Evolutionary conservation across 2,888 invertebrate genomes (phyloP).

Genomic region (Aphrophora alni): DNA sequence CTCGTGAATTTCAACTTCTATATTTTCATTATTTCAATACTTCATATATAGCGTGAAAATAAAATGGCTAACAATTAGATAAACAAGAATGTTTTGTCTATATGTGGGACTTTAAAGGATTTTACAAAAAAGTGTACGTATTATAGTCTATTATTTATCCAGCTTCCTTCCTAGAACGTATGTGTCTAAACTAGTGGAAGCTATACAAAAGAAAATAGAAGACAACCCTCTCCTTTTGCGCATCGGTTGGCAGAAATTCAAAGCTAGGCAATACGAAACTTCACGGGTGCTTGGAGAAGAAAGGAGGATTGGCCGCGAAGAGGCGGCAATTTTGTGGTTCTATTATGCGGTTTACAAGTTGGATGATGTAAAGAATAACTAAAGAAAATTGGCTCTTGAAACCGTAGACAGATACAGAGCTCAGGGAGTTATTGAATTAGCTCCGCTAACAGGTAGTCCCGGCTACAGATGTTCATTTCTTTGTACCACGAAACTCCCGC

Average conservation of each 20-base stretch:
- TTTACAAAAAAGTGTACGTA: too few species aligned
- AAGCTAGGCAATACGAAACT: background rate
- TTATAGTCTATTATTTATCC: background rate
- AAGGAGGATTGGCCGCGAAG: background rate
- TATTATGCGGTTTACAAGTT: constrained; percentile 9
- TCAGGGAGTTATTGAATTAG: background rate
- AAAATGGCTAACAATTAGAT: too few species aligned
- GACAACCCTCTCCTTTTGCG: background rate
- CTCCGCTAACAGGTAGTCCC: background rate
- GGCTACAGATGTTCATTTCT: background rate
- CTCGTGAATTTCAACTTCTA: too few species aligned
- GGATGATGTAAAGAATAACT: background rate
- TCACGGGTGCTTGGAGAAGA: background rate
- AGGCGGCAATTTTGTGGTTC: constrained; percentile 1
- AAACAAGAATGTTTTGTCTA: too few species aligned
- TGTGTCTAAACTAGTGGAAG: background rate
- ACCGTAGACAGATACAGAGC: background rate
- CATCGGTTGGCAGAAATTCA: constrained; percentile 3
- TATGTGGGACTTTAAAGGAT: too few species aligned
- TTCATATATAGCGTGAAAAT: too few species aligned
- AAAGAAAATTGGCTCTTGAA: background rate
- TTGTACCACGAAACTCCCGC: too few species aligned
- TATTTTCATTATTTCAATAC: too few species aligned
- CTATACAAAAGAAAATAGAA: background rate
- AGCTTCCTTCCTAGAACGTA: background rate